These are phyloP conservation scores for Spodoptera exigua DNA, from an alignment of 2,888 invertebrate species.

Conservation along the genomic window DNA sequence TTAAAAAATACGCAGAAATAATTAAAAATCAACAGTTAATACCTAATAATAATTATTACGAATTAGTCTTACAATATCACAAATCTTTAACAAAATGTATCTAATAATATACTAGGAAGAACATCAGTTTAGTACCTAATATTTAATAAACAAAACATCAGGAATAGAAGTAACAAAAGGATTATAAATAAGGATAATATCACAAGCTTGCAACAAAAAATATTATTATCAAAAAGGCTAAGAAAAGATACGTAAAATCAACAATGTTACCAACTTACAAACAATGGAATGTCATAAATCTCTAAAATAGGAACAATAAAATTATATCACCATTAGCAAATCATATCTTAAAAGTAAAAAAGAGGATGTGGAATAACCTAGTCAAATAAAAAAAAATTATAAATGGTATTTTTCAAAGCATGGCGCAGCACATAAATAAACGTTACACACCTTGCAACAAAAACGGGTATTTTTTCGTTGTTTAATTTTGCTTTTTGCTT, in stretches of 20 bases:
- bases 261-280: conserved; percentile 12
- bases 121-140: conserved; percentile 6
- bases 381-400: too few relatives aligned
- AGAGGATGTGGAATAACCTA: conserved; percentile 46
- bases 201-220: too few relatives aligned
- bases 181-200: conserved; percentile 6
- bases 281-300: conserved; percentile 18
- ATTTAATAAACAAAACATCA: conserved; percentile 5
- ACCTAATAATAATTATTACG: conserved; percentile 4
- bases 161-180: conserved; percentile 7
- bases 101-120: conserved; percentile 7
- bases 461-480: too few relatives aligned
- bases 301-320: conserved; percentile 30
- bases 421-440: too few relatives aligned
- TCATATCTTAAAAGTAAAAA: too few relatives aligned
- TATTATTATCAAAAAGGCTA: too few relatives aligned
- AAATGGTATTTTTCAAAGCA: too few relatives aligned
- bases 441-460: too few relatives aligned
- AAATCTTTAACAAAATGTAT: conserved; percentile 6
- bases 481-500: too few relatives aligned
- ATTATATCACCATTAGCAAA: conserved; percentile 38
- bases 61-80: conserved; percentile 6
- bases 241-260: conserved; percentile 6
- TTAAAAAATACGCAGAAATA: conserved; percentile 5
- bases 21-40: conserved; percentile 7